A percentile compares a stretch with the other conserved stretches of the same genome.
Conservation (phyloP, 2,797 vertebrate species). For the Notoglanidium macrostoma region DNA sequence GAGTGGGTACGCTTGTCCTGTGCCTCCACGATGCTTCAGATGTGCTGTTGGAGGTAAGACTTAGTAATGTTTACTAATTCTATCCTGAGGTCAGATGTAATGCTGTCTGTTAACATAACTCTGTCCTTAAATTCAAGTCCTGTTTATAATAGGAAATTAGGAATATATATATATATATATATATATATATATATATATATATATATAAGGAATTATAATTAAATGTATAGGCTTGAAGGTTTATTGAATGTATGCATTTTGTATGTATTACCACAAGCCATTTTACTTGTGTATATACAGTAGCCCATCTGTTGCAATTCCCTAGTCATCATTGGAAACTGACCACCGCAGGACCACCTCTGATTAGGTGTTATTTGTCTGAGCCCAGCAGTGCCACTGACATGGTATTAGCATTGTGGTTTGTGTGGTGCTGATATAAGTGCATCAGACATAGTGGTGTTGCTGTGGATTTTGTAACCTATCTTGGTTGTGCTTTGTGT, state of each 20-base stretch:
- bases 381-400: neutral
- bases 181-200: neutral
- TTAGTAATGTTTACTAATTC: neutral
- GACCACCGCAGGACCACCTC: neutral
- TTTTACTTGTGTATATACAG: neutral
- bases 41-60: constrained; percentile 89
- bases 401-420: neutral
- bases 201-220: neutral
- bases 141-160: neutral
- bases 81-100: neutral
- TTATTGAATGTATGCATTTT: neutral
- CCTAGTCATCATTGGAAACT: neutral
- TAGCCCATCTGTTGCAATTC: neutral
- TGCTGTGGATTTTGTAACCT: neutral
- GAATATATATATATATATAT: too few species aligned
- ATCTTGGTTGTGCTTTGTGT: neutral
- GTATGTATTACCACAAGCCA: neutral
- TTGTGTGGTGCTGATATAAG: neutral
- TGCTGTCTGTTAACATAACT: neutral
- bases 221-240: neutral
- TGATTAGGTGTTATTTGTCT: neutral
- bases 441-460: neutral
- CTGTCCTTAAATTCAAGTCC: neutral
- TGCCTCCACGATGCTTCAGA: constrained; percentile 92
- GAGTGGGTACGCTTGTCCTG: constrained; percentile 89